These are phyloP conservation scores for Circaetus gallicus DNA, from an alignment of 2,113 vertebrate genomes.

Conservation along the genomic window DNA sequence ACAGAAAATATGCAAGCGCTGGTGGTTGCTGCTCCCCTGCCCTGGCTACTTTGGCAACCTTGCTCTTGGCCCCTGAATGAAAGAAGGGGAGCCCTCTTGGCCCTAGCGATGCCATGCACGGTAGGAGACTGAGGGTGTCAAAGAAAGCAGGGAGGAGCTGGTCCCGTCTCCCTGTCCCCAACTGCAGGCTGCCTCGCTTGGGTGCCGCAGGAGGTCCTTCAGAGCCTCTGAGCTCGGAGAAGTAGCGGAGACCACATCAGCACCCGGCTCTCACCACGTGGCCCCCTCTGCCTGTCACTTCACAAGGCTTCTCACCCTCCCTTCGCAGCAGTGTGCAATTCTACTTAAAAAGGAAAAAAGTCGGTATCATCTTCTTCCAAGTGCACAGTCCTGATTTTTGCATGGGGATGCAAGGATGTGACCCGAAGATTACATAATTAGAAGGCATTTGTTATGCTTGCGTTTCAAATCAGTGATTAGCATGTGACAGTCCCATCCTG, in stretches of 20 bases:
- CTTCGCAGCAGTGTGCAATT: background rate
- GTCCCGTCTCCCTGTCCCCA: background rate
- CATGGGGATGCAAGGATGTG: slow-evolving; percentile 66
- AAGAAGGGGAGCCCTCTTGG: background rate
- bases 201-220: background rate
- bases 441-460: slow-evolving; percentile 68
- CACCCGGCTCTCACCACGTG: background rate
- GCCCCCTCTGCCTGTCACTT: background rate
- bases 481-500: slow-evolving; percentile 70
- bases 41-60: background rate
- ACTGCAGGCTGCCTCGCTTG: background rate
- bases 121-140: background rate
- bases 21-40: background rate
- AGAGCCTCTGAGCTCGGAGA: background rate
- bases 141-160: background rate
- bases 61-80: background rate
- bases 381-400: slow-evolving; percentile 54
- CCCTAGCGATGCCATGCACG: background rate
- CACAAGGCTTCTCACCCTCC: background rate
- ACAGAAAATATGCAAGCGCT: background rate
- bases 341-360: slow-evolving; percentile 33
- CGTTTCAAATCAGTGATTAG: slow-evolving; percentile 70
- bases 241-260: background rate
- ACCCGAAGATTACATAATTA: slow-evolving; percentile 78
- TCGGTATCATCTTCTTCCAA: slow-evolving; percentile 15